A percentile compares a stretch with the other conserved stretches of the same genome.
Conservation (phyloP, 2,797 vertebrate species). For the Chaetophractus vellerosus region DNA sequence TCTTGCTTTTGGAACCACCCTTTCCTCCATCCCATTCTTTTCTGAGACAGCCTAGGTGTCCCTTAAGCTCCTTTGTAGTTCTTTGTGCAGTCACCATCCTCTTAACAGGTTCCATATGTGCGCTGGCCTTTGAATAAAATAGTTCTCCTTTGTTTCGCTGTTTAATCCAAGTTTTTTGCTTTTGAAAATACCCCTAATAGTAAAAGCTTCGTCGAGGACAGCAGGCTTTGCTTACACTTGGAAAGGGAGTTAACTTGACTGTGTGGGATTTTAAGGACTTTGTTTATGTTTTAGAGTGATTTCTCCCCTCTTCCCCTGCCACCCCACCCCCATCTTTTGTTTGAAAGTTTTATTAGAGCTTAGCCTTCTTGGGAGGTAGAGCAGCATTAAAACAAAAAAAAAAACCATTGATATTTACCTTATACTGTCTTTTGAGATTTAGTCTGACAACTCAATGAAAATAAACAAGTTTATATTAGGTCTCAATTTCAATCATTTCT, state of each 20-base stretch:
- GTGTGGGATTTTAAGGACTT: constrained; percentile 53
- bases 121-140: constrained; percentile 64
- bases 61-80: constrained; percentile 80
- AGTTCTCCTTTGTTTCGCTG: constrained; percentile 68
- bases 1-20: constrained; percentile 70
- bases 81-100: constrained; percentile 68
- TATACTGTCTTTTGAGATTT: constrained; percentile 37
- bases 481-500: constrained; percentile 47
- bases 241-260: constrained; percentile 62
- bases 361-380: constrained; percentile 69
- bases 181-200: constrained; percentile 69
- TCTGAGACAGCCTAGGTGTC: constrained; percentile 75
- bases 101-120: constrained; percentile 85
- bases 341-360: constrained; percentile 65
- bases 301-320: constrained; percentile 42
- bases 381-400: constrained; percentile 71
- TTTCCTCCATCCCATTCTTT: constrained; percentile 77
- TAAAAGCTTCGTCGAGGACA: constrained; percentile 16
- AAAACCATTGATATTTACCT: constrained; percentile 59
- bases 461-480: constrained; percentile 37
- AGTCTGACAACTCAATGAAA: constrained; percentile 36
- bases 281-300: constrained; percentile 67
- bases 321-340: background rate
- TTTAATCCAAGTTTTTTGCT: constrained; percentile 66
- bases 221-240: constrained; percentile 61